These are phyloP conservation scores for Myrmecobius fasciatus DNA, from an alignment of 2,113 vertebrate species.

Conservation along the genomic window DNA sequence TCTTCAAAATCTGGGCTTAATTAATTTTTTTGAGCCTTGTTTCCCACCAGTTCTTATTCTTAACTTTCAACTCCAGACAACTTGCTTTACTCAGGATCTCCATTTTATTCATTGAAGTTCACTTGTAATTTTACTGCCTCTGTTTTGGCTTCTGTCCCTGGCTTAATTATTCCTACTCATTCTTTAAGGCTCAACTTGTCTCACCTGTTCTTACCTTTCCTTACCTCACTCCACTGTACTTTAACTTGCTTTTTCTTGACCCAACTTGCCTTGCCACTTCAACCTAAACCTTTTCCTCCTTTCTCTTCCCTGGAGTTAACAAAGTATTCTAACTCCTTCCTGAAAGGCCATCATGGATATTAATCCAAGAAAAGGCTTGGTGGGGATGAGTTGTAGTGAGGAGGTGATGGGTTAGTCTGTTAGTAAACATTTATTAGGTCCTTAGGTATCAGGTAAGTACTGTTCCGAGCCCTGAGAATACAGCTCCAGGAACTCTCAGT, in stretches of 20 bases:
- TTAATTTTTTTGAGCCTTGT: background rate
- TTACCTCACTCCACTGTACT: background rate
- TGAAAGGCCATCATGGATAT: background rate
- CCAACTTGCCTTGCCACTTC: background rate
- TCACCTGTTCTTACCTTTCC: background rate
- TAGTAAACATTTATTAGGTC: background rate
- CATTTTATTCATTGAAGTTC: background rate
- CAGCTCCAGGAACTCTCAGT: background rate
- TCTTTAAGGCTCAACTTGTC: background rate
- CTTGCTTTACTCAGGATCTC: background rate
- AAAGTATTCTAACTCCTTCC: background rate
- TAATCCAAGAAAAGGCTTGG: background rate
- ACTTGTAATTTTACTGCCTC: background rate
- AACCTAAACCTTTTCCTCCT: background rate
- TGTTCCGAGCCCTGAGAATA: background rate
- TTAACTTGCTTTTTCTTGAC: background rate
- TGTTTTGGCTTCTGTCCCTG: slow-evolving; percentile 12
- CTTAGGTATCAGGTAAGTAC: background rate
- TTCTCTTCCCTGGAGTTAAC: background rate
- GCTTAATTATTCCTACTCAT: background rate
- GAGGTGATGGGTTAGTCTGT: background rate
- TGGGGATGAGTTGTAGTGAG: background rate
- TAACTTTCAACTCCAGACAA: background rate
- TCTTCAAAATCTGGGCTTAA: background rate
- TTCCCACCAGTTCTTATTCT: background rate